These are phyloP conservation scores for Neodiprion pinetum DNA, from an alignment of 1,140 invertebrate species.

Conservation along the genomic window DNA sequence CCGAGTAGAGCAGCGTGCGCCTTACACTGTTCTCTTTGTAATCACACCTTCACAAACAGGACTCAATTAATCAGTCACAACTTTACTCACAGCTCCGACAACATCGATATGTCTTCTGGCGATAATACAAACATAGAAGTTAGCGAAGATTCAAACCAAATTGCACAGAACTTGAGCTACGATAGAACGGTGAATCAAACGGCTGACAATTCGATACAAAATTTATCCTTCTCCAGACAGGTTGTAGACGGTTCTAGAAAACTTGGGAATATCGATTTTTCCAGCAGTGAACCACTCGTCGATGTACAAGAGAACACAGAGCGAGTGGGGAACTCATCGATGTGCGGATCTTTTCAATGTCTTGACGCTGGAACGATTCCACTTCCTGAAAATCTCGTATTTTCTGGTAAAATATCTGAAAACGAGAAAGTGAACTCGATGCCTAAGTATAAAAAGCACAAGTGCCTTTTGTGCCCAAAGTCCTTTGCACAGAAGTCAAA, in stretches of 20 bases:
- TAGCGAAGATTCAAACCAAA: slow-evolving; percentile 44
- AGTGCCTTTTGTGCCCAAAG: slow-evolving; percentile 57
- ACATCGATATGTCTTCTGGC: slow-evolving; percentile 43
- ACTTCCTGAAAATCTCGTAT: slow-evolving; percentile 9
- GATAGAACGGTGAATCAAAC: slow-evolving; percentile 35
- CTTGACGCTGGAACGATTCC: slow-evolving; percentile 14
- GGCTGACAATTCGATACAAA: slow-evolving; percentile 39
- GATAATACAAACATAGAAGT: slow-evolving; percentile 51
- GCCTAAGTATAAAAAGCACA: slow-evolving; percentile 38
- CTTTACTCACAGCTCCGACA: slow-evolving; percentile 43
- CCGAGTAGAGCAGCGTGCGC: slow-evolving; percentile 42
- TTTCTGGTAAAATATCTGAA: neutral
- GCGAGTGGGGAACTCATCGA: slow-evolving; percentile 16
- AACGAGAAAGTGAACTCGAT: neutral
- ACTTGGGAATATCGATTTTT: slow-evolving; percentile 38
- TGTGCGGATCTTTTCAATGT: slow-evolving; percentile 24
- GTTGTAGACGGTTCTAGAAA: slow-evolving; percentile 29
- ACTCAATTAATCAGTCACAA: slow-evolving; percentile 50
- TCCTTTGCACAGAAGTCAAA: slow-evolving; percentile 57
- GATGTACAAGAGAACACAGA: slow-evolving; percentile 9
- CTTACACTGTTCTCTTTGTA: slow-evolving; percentile 51
- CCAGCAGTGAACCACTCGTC: slow-evolving; percentile 34
- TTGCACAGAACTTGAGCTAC: slow-evolving; percentile 40
- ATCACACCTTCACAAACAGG: slow-evolving; percentile 50
- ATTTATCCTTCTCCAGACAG: slow-evolving; percentile 40